Evolutionary conservation across 1,140 invertebrate genomes (phyloP).

Genomic region (Leguminivora glycinivorella): DNA sequence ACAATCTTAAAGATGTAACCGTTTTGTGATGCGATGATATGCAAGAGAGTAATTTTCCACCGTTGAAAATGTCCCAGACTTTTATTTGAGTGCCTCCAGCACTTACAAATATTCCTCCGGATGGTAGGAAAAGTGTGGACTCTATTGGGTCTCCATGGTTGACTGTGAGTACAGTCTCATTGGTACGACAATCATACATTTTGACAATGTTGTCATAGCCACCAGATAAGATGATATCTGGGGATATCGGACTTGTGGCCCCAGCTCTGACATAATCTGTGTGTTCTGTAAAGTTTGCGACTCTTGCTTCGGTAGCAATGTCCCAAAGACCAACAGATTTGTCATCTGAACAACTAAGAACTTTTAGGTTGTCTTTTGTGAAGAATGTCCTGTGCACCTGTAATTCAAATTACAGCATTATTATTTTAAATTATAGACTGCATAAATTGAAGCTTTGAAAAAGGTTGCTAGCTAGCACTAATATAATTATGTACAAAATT

Average conservation of each 20-base stretch:
- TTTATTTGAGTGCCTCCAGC: constrained; percentile 95
- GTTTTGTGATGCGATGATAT: constrained; percentile 96
- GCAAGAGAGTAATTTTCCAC: constrained; percentile 89
- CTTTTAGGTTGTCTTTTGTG: constrained; percentile 86
- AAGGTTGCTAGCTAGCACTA: no score
- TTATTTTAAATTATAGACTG: not conserved
- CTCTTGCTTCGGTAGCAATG: constrained; percentile 88
- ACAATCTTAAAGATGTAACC: constrained; percentile 89
- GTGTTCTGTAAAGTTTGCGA: constrained; percentile 84
- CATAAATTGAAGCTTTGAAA: not conserved
- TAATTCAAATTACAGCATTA: constrained; percentile 37
- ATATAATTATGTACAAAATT: constrained; percentile 57
- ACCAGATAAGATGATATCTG: constrained; percentile 90
- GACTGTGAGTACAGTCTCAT: constrained; percentile 85
- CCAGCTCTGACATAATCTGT: constrained; percentile 92
- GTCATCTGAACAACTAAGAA: constrained; percentile 96
- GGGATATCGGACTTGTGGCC: constrained; percentile 86
- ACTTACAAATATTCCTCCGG: constrained; percentile 93
- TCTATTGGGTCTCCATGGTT: constrained; percentile 96
- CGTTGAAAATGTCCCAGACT: constrained; percentile 95
- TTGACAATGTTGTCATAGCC: constrained; percentile 96
- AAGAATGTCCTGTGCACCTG: constrained; percentile 92
- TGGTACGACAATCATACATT: constrained; percentile 92
- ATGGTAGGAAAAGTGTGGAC: constrained; percentile 92
- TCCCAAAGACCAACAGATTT: constrained; percentile 95